Evolutionary conservation across 2,888 invertebrate genomes (phyloP).

Genomic region (Atherix ibis): DNA sequence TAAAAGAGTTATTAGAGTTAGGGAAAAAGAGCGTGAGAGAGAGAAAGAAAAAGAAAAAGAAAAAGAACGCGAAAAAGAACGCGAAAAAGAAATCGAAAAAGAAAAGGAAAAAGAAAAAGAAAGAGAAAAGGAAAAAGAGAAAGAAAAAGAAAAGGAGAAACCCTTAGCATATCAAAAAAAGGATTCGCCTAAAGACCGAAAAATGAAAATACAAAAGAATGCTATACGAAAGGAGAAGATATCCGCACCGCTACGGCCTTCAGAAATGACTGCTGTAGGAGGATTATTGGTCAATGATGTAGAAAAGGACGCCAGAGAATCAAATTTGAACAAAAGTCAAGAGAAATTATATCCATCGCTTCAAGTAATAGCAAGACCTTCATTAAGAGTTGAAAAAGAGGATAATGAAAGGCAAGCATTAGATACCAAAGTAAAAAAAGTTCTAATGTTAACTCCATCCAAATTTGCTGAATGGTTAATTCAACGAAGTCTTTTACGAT

Average conservation of each 20-base stretch:
- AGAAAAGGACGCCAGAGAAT: conserved; percentile 49
- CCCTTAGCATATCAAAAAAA: not conserved
- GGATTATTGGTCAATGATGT: conserved; percentile 50
- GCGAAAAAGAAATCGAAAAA: conserved; percentile 1
- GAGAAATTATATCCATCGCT: conserved; percentile 76
- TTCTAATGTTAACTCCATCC: conserved; percentile 64
- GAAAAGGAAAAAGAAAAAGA: conserved; percentile 22
- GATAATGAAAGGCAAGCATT: conserved; percentile 43
- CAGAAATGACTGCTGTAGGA: conserved; percentile 56
- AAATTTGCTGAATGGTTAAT: conserved; percentile 84
- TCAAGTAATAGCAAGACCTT: conserved; percentile 68
- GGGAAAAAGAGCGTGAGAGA: conserved; percentile 9
- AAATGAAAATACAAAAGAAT: conserved; percentile 21
- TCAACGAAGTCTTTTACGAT: conserved; percentile 64
- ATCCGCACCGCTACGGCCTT: conserved; percentile 38
- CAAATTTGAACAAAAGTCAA: conserved; percentile 56
- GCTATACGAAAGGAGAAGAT: conserved; percentile 26
- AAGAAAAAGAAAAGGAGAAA: conserved; percentile 28
- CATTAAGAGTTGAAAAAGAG: conserved; percentile 52
- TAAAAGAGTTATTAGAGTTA: conserved; percentile 28
- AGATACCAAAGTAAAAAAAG: conserved; percentile 68
- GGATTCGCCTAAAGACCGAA: not conserved
- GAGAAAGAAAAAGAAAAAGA: conserved; percentile 5
- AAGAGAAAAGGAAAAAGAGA: conserved; percentile 16
- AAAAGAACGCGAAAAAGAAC: conserved; percentile 1